Evolutionary conservation across 2,888 invertebrate species (phyloP).

Genomic region (Enchytraeus crypticus): DNA sequence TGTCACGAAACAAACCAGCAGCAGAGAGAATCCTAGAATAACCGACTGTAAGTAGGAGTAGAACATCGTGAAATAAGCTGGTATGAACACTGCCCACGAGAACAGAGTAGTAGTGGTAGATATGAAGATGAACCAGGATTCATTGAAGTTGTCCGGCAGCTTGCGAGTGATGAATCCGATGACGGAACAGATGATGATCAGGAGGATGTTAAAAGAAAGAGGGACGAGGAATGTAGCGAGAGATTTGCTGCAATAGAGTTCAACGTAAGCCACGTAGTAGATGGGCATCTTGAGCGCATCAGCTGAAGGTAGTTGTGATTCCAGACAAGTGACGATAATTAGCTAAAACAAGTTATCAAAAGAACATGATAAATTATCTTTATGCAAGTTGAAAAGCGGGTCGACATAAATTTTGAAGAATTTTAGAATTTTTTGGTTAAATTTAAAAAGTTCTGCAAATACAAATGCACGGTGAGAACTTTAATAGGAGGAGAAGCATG

Average conservation of each 20-base stretch:
- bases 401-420: no score
- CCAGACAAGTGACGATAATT: no score
- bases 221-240: conserved; percentile 30
- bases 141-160: conserved; percentile 24
- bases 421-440: no score
- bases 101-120: conserved; percentile 20
- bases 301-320: neutral
- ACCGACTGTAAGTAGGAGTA: conserved; percentile 13
- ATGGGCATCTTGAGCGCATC: conserved; percentile 4
- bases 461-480: no score
- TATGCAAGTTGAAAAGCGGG: no score
- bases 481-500: no score
- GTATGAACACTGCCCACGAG: conserved; percentile 20
- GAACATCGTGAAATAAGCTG: conserved; percentile 19
- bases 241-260: conserved; percentile 9
- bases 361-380: no score
- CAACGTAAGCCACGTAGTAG: conserved; percentile 3
- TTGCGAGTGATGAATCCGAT: conserved; percentile 18
- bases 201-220: conserved; percentile 21
- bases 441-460: no score
- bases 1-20: conserved; percentile 17
- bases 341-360: no score
- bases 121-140: conserved; percentile 23
- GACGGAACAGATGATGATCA: conserved; percentile 13
- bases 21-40: conserved; percentile 12